Percentiles rank a stretch among this genome's conserved stretches.
Evolutionary conservation across 2,888 invertebrate genomes (phyloP).

Genomic region (Drosophila koepferae): DNA sequence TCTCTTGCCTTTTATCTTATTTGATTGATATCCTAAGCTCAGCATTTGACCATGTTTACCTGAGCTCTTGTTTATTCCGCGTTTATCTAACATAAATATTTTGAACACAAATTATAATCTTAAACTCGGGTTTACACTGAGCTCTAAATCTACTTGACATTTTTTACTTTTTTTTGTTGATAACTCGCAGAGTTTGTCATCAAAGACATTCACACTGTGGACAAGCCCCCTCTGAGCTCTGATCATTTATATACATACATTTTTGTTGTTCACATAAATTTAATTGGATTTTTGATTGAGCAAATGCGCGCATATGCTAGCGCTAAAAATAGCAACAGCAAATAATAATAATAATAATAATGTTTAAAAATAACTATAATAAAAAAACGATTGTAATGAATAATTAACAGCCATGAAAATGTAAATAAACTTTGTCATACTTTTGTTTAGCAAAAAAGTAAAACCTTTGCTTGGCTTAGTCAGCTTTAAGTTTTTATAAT

Average conservation of each 20-base stretch:
- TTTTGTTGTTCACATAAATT: conserved; percentile 5
- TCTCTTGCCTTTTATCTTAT: conserved; percentile 4
- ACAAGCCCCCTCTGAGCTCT: conserved; percentile 20
- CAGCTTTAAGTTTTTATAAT: not conserved
- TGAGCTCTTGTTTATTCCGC: not conserved
- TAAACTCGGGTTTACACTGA: conserved; percentile 16
- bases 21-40: conserved; percentile 23
- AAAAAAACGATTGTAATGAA: conserved; percentile 1
- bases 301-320: conserved; percentile 6
- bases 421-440: not conserved
- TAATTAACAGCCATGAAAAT: not conserved
- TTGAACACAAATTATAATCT: conserved; percentile 18
- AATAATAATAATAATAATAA: conserved; percentile 1
- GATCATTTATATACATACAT: not conserved
- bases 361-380: conserved; percentile 1
- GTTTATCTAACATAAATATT: conserved; percentile 30
- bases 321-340: conserved; percentile 5
- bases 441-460: not conserved
- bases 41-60: conserved; percentile 4
- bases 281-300: conserved; percentile 16
- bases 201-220: conserved; percentile 11
- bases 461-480: not conserved
- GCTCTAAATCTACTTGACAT: conserved; percentile 10
- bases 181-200: conserved; percentile 19
- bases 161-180: conserved; percentile 5